Conservation (phyloP, 2,113 vertebrate genomes). For the Istiophorus platypterus region DNA sequence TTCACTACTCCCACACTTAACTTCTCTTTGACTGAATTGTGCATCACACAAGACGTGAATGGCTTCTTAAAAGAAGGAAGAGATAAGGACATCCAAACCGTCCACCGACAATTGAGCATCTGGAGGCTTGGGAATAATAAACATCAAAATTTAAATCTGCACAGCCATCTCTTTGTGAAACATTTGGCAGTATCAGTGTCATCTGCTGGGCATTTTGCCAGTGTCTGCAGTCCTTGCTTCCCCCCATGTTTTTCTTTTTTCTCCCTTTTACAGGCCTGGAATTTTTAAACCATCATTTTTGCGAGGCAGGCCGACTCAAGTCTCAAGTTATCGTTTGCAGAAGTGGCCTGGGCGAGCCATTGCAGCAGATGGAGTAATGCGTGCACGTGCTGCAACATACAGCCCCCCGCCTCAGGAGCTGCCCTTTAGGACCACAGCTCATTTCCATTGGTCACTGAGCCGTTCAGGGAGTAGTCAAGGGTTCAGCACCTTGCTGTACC, state of each 20-base stretch:
- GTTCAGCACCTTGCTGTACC: background rate
- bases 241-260: background rate
- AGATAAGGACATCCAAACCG: background rate
- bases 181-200: slow-evolving; percentile 40
- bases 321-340: slow-evolving; percentile 23
- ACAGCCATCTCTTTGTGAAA: slow-evolving; percentile 38
- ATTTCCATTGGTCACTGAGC: background rate
- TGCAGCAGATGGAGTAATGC: background rate
- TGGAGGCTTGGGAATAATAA: slow-evolving; percentile 32
- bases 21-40: background rate
- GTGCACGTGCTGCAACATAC: background rate
- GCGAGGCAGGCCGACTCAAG: slow-evolving; percentile 13
- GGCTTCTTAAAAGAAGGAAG: background rate
- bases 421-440: background rate
- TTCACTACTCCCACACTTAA: slow-evolving; percentile 22
- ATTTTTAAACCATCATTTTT: slow-evolving; percentile 43
- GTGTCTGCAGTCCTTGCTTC: background rate
- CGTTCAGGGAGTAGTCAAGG: background rate
- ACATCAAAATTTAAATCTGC: slow-evolving; percentile 36
- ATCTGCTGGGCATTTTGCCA: slow-evolving; percentile 46
- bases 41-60: background rate
- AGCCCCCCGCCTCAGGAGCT: background rate
- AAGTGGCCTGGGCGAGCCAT: background rate
- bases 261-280: background rate
- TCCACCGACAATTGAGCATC: background rate